Evolutionary conservation across 2,113 vertebrate species (phyloP).

Genomic region (Thunnus maccoyii): DNA sequence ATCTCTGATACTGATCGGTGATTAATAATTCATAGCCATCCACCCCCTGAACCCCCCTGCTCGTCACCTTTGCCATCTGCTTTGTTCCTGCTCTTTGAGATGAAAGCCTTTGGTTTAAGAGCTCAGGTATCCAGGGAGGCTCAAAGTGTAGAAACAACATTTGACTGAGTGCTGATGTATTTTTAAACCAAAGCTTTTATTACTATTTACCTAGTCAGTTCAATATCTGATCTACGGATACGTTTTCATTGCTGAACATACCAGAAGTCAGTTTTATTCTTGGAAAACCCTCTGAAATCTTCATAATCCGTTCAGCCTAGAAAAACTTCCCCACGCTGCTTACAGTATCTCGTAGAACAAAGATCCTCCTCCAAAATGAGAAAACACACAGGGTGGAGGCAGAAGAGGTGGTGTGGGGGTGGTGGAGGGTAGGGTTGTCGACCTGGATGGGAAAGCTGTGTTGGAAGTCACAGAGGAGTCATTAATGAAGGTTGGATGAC

Average conservation of each 20-base stretch:
- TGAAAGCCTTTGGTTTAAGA: conserved; percentile 72
- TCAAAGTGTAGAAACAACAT: conserved; percentile 22
- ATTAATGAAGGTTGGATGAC: conserved; percentile 57
- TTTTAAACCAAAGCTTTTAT: conserved; percentile 15
- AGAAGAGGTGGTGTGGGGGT: no score
- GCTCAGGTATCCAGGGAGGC: conserved; percentile 72
- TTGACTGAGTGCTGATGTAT: not conserved
- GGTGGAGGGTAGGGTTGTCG: not conserved
- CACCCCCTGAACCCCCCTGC: not conserved
- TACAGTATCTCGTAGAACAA: not conserved
- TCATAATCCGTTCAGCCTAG: no score
- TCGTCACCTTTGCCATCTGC: conserved; percentile 47
- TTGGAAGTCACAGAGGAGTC: conserved; percentile 48
- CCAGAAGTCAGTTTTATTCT: not conserved
- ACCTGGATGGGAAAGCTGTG: conserved; percentile 49
- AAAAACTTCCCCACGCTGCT: not conserved
- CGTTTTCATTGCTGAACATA: not conserved
- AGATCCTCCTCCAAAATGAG: conserved; percentile 1
- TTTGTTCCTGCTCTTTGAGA: conserved; percentile 63
- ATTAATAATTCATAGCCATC: conserved; percentile 67
- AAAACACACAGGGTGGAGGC: not conserved
- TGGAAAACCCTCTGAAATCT: no score
- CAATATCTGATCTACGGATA: not conserved
- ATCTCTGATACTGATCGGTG: conserved; percentile 27
- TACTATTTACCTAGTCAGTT: not conserved